Base-by-base conservation (phyloP, 2,888 invertebrate genomes). In the Pachymerium ferrugineum region DNA sequence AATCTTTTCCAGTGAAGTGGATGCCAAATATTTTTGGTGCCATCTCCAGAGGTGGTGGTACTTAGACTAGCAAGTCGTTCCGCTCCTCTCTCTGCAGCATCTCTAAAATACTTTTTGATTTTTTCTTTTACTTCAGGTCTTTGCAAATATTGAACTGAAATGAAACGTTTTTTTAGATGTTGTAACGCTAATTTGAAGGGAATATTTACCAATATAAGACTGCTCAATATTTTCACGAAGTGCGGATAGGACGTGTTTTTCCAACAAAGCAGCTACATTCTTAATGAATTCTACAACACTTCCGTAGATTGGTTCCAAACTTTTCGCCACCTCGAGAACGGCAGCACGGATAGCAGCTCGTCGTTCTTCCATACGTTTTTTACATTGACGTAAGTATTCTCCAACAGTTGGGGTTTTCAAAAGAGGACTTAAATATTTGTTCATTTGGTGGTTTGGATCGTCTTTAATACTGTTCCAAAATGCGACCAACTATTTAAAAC, bases 351-450 rank as follows among this genome's bases (percentile, higher is more conserved):
- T 30, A 3, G 22, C 28, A 0, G 25, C 22, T 1, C 42, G 3
- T 8, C 47, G 25, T 28, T 72, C 38, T 22, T 28, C 8, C 8
- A 69, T 19, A 1, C 54, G 28, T 54, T 54, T 29, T 16, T 28
- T 0, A 5, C 22, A 22, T 29, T 72, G 47, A 8, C 47, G 25
- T 6, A 30, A 29, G 47, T 25, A 54, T n/a, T 72, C 72, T 10
- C 28, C 72, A 8, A 72, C 28, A n/a, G 72, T 72, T 12, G n/a
- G n/a, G n/a, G 72, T 72, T 30, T 72, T 72, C 1, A 72, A 47
- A 28, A 72, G 42, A 12, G 54, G 54, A 3, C 19, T 22, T 16
- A 72, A 62, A 54, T 47, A 62, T 33, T 72, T 72, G 29, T 72
- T 72, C 62, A 72, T 47, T 12, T 47, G 54, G 10, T 72, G 72